Percentiles rank a stretch among this genome's conserved stretches.
Evolutionary conservation across 2,797 vertebrate genomes (phyloP).

Genomic region (Spinus olivaceus): DNA sequence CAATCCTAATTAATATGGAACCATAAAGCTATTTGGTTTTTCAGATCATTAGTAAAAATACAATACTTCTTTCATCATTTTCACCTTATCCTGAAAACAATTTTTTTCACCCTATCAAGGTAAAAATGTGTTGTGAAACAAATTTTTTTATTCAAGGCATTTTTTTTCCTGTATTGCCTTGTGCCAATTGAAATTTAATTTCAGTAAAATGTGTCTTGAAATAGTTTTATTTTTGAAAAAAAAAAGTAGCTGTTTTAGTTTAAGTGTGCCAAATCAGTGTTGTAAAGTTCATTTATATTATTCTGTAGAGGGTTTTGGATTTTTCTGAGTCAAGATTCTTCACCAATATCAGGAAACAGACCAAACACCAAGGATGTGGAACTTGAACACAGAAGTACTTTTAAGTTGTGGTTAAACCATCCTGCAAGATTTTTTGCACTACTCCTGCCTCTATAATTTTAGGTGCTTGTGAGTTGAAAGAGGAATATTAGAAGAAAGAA

Average conservation of each 20-base stretch:
- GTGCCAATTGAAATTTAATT: background rate
- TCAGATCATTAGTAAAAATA: background rate
- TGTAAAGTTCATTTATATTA: background rate
- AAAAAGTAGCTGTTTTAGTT: background rate
- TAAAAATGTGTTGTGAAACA: background rate
- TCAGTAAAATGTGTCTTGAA: background rate
- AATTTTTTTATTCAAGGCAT: background rate
- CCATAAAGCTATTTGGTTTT: background rate
- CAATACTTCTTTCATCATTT: background rate
- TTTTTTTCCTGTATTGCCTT: background rate
- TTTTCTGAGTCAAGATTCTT: background rate
- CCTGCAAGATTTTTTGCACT: background rate
- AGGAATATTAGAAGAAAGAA: background rate
- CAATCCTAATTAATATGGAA: background rate
- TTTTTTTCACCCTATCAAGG: background rate
- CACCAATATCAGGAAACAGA: background rate
- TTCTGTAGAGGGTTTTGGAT: accelerated
- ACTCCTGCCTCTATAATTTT: accelerated
- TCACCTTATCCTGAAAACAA: background rate
- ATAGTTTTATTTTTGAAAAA: background rate
- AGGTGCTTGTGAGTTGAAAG: background rate
- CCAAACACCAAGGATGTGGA: background rate
- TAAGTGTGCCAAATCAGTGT: background rate
- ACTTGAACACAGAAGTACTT: background rate
- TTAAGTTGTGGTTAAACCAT: background rate